phyloP scores from a whole-genome alignment of 2,797 vertebrate genomes.

The Acipenser transmontanus region DNA sequence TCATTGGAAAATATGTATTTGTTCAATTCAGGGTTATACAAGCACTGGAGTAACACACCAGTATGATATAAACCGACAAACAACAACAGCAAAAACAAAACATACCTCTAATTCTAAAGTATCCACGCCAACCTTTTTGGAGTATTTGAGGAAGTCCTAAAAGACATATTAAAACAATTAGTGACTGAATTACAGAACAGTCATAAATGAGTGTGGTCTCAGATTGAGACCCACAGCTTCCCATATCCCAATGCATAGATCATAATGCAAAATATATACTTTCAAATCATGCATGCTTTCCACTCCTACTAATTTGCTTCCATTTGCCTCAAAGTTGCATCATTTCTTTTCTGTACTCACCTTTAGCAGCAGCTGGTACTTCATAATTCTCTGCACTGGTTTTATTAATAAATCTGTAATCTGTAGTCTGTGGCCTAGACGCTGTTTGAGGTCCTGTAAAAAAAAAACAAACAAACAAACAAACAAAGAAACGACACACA shows the following conservation, averaged over 20 bases:
- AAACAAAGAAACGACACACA: neutral
- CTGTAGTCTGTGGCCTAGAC: conserved; percentile 86
- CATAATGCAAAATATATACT: too few species aligned
- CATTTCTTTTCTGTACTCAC: conserved; percentile 43
- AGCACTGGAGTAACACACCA: too few species aligned
- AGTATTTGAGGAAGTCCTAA: conserved; percentile 91
- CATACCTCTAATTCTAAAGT: conserved; percentile 85
- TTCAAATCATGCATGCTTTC: too few species aligned
- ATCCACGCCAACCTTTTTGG: conserved; percentile 88
- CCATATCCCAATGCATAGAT: too few species aligned
- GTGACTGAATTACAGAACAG: too few species aligned
- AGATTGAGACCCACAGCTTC: too few species aligned
- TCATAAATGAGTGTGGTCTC: too few species aligned
- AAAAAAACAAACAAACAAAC: conserved; percentile 16
- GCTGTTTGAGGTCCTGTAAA: conserved; percentile 83
- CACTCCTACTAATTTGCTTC: too few species aligned
- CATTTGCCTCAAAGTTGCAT: too few species aligned
- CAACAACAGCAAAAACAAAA: neutral
- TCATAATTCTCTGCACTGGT: conserved; percentile 97
- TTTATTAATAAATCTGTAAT: conserved; percentile 92
- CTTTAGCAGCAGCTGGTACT: conserved; percentile 92
- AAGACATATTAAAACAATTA: conserved; percentile 14
- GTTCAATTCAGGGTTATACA: too few species aligned
- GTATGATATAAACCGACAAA: too few species aligned
- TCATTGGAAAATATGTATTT: too few species aligned